Base-by-base conservation (phyloP, 2,113 vertebrate genomes). In the Salvelinus sp. region DNA sequence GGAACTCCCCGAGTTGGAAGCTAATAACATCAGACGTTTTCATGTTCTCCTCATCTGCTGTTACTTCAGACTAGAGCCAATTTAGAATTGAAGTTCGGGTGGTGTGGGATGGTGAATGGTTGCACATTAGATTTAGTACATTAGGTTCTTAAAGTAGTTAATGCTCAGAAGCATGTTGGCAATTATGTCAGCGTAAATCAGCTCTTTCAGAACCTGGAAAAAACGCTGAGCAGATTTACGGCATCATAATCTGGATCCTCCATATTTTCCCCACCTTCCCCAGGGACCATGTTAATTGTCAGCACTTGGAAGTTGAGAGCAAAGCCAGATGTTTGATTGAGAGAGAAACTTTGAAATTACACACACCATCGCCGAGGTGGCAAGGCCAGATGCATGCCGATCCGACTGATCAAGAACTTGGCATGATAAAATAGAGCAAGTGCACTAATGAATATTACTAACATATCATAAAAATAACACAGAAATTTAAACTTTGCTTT, bases 151-250 rank as follows among this genome's bases (percentile, higher is more conserved):
- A 12, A 69, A 80, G 81, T 75, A 72, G 77, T 84, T 83, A 80
- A 83, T 22, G 25, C 82, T 88, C 64, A 62, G 74, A 76, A 78
- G 73, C 50, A 70, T 64, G 76, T 79, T 81, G 76, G 79, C 75
- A 86, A 84, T 82, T 78, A 87, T 88, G 86, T 90, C 83, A 76
- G 78, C 81, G 74, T 88, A 87, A 88, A 91, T 90, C 88, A 81
- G 48, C 30, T 63, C 60, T 81, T 79, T 73, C 78, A 80, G 75
- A 73, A 62, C 23, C 38, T 38, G 76, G 70, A 77, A 62, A 74
- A 76, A 69, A 22, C 47, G 64, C 62, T 84, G 69, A 79, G 73
- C 65, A 86, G 81, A 88, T 90, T 90, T 87, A 91, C 80, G 76
- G 75, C 58, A 48, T 82, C 77, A 81, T 86, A 87, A 83, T 86